Evolutionary conservation across 2,797 vertebrate species (phyloP).

Genomic region (Urophycis tenuis): DNA sequence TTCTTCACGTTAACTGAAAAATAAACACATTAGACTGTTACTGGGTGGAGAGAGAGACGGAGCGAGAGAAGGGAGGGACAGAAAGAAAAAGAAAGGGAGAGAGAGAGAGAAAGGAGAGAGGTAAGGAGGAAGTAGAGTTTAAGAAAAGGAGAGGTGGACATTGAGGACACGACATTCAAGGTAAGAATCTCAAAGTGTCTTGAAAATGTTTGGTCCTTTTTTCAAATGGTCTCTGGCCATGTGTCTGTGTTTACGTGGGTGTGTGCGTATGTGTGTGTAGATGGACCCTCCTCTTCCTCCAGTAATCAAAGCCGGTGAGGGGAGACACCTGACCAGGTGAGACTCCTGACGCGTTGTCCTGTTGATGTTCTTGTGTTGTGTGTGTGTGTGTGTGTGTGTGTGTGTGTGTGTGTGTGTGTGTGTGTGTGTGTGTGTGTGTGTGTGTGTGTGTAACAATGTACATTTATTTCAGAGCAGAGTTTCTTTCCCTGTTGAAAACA

Average conservation of each 20-base stretch:
- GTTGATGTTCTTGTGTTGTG: neutral
- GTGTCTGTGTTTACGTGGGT: neutral
- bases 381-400: neutral
- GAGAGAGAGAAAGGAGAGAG: neutral
- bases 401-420: constrained; percentile 11
- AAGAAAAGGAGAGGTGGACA: neutral
- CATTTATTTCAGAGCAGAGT: constrained; percentile 71
- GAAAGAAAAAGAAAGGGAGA: neutral
- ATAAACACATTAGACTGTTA: constrained; percentile 54
- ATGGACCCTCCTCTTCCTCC: neutral
- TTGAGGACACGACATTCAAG: neutral
- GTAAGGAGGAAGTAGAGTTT: constrained; percentile 1
- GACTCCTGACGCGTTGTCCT: neutral
- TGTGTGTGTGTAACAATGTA: constrained; percentile 2
- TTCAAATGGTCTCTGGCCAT: neutral
- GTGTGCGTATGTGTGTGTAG: neutral
- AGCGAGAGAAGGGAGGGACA: too few species aligned
- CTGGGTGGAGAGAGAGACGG: constrained; percentile 46
- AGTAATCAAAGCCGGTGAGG: neutral
- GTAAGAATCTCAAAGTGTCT: too few species aligned
- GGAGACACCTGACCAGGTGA: neutral
- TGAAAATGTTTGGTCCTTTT: neutral
- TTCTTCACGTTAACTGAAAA: constrained; percentile 40
- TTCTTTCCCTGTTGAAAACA: constrained; percentile 77
- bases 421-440: neutral